A percentile compares a stretch with the other conserved stretches of the same genome.
Conservation (phyloP, 1,140 invertebrate species). For the Brachionus paranguensis region DNA sequence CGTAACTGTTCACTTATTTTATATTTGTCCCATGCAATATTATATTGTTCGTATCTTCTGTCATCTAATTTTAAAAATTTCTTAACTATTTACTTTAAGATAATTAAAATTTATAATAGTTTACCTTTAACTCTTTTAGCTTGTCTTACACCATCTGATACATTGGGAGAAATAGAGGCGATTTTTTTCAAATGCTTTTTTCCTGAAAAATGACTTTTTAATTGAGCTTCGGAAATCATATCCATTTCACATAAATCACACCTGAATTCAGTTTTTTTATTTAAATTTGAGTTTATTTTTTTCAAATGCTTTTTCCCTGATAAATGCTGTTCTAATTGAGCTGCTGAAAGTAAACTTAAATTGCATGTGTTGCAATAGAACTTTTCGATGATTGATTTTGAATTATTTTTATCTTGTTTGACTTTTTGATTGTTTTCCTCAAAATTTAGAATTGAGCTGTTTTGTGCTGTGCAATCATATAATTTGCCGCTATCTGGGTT, state of each 20-base stretch:
- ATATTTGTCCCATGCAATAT: conserved; percentile 11
- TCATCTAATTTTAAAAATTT: neutral
- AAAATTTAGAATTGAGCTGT: neutral
- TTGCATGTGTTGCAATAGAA: neutral
- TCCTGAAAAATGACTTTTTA: neutral
- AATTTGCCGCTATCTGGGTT: no score
- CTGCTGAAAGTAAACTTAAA: neutral
- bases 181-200: conserved; percentile 16
- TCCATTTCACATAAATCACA: neutral
- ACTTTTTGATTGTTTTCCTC: neutral
- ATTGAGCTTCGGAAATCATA: neutral
- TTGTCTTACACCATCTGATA: neutral
- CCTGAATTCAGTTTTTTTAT: neutral
- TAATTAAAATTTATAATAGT: neutral
- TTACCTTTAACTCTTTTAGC: neutral
- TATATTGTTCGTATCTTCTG: neutral
- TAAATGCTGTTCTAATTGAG: neutral
- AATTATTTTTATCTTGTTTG: neutral
- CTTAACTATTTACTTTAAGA: neutral
- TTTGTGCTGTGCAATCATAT: neutral
- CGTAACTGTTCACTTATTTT: neutral
- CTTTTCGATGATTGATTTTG: neutral
- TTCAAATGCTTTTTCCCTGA: neutral
- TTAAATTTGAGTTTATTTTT: neutral
- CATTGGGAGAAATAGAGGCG: neutral